These are phyloP conservation scores for Halichondria panicea DNA, from an alignment of 37 sponge, comb jelly and placozoan genomes.

Conservation along the genomic window DNA sequence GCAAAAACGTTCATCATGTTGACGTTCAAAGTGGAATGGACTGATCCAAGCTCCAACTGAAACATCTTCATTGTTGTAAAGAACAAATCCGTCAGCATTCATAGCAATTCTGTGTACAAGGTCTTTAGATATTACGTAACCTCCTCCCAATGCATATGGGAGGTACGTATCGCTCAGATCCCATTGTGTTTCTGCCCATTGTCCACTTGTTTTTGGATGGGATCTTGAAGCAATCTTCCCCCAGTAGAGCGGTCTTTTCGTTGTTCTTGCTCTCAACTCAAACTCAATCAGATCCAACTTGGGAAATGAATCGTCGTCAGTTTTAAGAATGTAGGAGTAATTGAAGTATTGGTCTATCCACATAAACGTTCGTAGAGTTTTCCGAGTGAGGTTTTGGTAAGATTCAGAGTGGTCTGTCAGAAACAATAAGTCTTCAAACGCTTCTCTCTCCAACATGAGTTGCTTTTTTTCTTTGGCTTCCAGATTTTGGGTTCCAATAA, in stretches of 20 bases:
- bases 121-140: no score
- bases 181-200: not conserved
- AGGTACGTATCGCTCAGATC: not conserved
- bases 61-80: not conserved
- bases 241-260: not conserved
- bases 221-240: not conserved
- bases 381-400: not conserved
- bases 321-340: not conserved
- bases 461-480: no score
- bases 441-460: constrained; percentile 13
- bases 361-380: not conserved
- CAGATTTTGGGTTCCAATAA: no score
- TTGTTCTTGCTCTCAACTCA: not conserved
- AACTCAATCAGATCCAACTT: not conserved
- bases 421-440: not conserved
- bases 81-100: not conserved
- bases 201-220: not conserved
- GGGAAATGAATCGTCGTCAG: not conserved
- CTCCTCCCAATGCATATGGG: not conserved
- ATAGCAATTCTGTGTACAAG: not conserved
- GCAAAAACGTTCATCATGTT: not conserved
- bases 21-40: not conserved
- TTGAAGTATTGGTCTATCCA: not conserved
- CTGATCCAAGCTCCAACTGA: not conserved
- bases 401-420: not conserved